Conservation (phyloP, 2,888 invertebrate genomes). For the Arctia plantaginis region DNA sequence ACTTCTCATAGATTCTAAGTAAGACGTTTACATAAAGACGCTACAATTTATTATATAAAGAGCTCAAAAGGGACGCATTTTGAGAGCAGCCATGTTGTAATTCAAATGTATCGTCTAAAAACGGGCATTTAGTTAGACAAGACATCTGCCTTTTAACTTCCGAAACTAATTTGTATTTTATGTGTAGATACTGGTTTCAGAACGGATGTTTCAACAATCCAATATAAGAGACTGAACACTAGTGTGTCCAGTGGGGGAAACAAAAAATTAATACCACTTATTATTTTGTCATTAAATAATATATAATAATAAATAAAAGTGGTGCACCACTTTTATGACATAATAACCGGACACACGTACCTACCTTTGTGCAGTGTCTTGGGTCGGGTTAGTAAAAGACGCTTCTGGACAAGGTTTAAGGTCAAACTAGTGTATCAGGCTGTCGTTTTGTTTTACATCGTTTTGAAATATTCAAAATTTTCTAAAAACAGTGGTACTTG, state of each 20-base stretch:
- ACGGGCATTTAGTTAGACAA: no score
- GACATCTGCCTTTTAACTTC: neutral
- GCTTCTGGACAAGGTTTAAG: neutral
- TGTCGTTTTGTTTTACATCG: neutral
- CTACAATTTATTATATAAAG: neutral
- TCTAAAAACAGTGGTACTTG: neutral
- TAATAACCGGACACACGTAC: no score
- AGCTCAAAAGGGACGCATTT: no score
- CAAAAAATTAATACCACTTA: no score
- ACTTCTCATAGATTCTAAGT: neutral
- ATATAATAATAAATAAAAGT: no score
- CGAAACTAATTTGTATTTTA: rapidly evolving
- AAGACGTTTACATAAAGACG: neutral
- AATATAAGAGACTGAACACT: no score
- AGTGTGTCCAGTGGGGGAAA: no score
- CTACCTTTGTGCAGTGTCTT: no score
- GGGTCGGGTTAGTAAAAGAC: neutral
- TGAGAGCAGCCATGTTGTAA: neutral
- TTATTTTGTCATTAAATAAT: no score
- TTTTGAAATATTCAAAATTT: neutral
- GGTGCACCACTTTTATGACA: no score
- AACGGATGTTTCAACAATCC: no score
- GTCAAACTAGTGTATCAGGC: neutral
- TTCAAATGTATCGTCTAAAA: neutral
- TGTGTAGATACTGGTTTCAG: neutral